Evolutionary conservation across 2,113 vertebrate species (phyloP).

Genomic region (Perca fluviatilis): DNA sequence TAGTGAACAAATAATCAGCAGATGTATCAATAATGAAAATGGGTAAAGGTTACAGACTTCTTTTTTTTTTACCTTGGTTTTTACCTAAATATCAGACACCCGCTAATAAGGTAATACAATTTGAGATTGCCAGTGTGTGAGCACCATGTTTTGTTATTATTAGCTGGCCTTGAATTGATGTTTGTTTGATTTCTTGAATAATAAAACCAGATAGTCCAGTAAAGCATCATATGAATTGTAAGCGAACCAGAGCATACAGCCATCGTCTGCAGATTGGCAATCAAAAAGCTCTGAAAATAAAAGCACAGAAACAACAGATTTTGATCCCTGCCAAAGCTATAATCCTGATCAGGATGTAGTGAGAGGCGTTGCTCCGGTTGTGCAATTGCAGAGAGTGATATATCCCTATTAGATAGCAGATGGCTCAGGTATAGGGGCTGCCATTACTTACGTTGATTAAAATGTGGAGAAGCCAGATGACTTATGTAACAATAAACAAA

Average conservation of each 20-base stretch:
- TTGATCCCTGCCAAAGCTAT: slow-evolving; percentile 58
- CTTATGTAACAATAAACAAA: slow-evolving; percentile 57
- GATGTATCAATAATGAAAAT: no score
- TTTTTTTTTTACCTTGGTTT: slow-evolving; percentile 53
- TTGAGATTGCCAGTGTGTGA: slow-evolving; percentile 47
- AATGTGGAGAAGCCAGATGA: slow-evolving; percentile 41
- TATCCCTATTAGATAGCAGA: slow-evolving; percentile 67
- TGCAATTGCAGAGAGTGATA: slow-evolving; percentile 59
- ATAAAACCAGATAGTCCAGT: slow-evolving; percentile 59
- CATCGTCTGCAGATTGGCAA: slow-evolving; percentile 36
- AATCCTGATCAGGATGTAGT: slow-evolving; percentile 66
- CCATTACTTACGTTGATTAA: slow-evolving; percentile 72
- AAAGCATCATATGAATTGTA: slow-evolving; percentile 67
- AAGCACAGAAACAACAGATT: slow-evolving; percentile 51
- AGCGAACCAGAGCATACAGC: slow-evolving; percentile 28
- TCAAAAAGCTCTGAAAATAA: slow-evolving; percentile 56
- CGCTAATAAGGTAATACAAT: slow-evolving; percentile 64
- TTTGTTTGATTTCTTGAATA: slow-evolving; percentile 67
- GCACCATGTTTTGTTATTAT: slow-evolving; percentile 64
- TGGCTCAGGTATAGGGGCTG: slow-evolving; percentile 64
- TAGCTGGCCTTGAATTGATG: slow-evolving; percentile 54
- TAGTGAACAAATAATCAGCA: no score
- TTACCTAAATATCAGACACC: slow-evolving; percentile 69
- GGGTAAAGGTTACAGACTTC: no score
- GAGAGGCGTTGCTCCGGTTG: slow-evolving; percentile 56